Base-by-base conservation (phyloP, 1,140 invertebrate species). In the Pristionchus pacificus region DNA sequence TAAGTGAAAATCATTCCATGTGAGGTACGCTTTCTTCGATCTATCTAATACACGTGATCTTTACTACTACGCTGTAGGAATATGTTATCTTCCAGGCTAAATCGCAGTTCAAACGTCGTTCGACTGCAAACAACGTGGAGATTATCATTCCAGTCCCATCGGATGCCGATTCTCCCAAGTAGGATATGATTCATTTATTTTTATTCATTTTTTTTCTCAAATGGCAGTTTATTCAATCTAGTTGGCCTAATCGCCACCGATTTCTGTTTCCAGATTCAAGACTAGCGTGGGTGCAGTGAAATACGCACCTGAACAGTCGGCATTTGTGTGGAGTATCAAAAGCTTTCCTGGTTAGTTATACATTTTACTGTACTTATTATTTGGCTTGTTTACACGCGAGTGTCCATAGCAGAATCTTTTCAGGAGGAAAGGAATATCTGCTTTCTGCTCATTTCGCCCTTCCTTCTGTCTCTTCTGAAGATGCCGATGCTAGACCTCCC, bases 371-470 rank as follows among this genome's bases (percentile, higher is more conserved):
- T 31, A 64, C 30, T 27, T 31, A 13, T 10, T 27, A 64, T 64
- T 64, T 64, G 62, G 10, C 10, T 32, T 64, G 15, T 31, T 13
- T 13, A n/a, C 28, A 29, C 2, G 30, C 62, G 31, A 31, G 2
- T 29, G 25, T 31, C 2, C n/a, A 29, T 27, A 15, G 19, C 24
- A 55, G 15, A 68, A 31, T 49, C 27, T 71, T 58, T 76, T 62
- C 64, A 80, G 80, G 97, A 38, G 97, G 97, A 30, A 99, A 98
- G 81, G 97, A 99, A 83, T 99, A 96, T 85, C 86, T 99, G 63
- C 98, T 99, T 95, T 87, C 95, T 77, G 97, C 97, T 14, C 95
- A 98, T 84, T 98, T 99, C 87, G 94, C 94, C 24, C 85, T 99
- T 55, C 97, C 97, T 0, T 84, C 82, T 77, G 94, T 98, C 14